Evolutionary conservation across 2,113 vertebrate genomes (phyloP).

Genomic region (Orthochromis malagaraziensis): DNA sequence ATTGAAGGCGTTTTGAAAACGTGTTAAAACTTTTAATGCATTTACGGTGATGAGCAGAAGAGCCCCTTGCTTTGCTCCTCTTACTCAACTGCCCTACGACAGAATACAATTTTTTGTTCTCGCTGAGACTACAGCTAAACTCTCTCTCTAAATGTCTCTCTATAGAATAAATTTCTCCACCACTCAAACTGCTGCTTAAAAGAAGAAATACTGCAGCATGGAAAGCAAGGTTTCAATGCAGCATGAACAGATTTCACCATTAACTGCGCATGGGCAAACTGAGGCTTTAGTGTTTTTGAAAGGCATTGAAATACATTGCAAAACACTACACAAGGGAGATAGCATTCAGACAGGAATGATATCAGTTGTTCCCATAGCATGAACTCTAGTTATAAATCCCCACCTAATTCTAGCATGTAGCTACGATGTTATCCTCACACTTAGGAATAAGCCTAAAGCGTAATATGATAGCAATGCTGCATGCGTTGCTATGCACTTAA

Average conservation of each 20-base stretch:
- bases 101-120: neutral
- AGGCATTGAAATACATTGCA: slow-evolving; percentile 61
- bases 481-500: slow-evolving; percentile 63
- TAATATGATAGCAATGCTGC: slow-evolving; percentile 54
- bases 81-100: neutral
- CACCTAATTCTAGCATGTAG: slow-evolving; percentile 60
- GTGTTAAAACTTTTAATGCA: neutral
- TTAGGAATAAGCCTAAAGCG: slow-evolving; percentile 2
- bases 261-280: slow-evolving; percentile 52
- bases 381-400: slow-evolving; percentile 24
- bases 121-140: slow-evolving; percentile 26
- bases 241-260: slow-evolving; percentile 58
- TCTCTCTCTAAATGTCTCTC: slow-evolving; percentile 51
- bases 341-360: slow-evolving; percentile 37
- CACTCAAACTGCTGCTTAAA: slow-evolving; percentile 23
- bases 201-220: slow-evolving; percentile 51
- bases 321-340: slow-evolving; percentile 2
- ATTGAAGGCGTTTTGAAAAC: neutral
- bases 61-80: neutral
- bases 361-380: slow-evolving; percentile 46
- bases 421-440: slow-evolving; percentile 30
- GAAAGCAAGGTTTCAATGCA: slow-evolving; percentile 66
- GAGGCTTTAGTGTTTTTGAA: slow-evolving; percentile 33
- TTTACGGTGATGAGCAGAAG: neutral
- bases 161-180: slow-evolving; percentile 17